Percentiles rank a stretch among this genome's conserved stretches.
Conservation (phyloP, 1,140 invertebrate species). For the Chlorops oryzae region DNA sequence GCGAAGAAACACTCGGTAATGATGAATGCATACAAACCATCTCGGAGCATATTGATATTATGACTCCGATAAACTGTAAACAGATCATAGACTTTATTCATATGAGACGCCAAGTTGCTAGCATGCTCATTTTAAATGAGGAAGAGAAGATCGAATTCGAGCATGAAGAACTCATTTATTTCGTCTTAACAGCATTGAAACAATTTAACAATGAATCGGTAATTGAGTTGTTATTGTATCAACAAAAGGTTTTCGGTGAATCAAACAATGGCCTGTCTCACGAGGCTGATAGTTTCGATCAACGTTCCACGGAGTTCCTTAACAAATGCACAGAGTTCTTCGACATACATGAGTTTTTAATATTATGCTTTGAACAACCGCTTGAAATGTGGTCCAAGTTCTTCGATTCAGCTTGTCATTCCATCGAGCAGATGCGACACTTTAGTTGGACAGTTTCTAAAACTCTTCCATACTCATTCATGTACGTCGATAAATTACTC, state of each 20-base stretch:
- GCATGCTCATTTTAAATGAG: too few relatives aligned
- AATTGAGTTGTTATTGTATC: constrained; percentile 9
- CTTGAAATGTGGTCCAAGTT: constrained; percentile 11
- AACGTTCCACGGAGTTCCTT: constrained; percentile 13
- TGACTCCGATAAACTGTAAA: constrained; percentile 14
- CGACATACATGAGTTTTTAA: constrained; percentile 15
- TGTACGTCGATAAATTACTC: constrained; percentile 10
- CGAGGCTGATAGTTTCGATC: background rate
- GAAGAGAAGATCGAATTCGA: constrained; percentile 19
- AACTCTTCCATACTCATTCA: constrained; percentile 8
- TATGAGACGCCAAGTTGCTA: too few relatives aligned
- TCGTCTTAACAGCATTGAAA: too few relatives aligned
- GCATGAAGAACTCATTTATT: too few relatives aligned
- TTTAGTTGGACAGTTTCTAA: constrained; percentile 14
- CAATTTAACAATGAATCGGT: constrained; percentile 14
- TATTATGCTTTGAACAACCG: constrained; percentile 16
- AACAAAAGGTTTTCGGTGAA: constrained; percentile 13
- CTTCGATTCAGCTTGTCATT: constrained; percentile 15
- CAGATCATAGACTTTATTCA: constrained; percentile 15
- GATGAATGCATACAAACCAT: constrained; percentile 34
- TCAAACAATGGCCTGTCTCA: constrained; percentile 6
- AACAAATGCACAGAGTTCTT: constrained; percentile 15
- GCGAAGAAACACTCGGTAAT: constrained; percentile 23
- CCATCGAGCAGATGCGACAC: constrained; percentile 9
- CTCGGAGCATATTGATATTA: constrained; percentile 15